Evolutionary conservation across 1,140 invertebrate species (phyloP), one percentile per base, ranked within the genome.

Genomic region (Pogonomyrmex californicus): DNA sequence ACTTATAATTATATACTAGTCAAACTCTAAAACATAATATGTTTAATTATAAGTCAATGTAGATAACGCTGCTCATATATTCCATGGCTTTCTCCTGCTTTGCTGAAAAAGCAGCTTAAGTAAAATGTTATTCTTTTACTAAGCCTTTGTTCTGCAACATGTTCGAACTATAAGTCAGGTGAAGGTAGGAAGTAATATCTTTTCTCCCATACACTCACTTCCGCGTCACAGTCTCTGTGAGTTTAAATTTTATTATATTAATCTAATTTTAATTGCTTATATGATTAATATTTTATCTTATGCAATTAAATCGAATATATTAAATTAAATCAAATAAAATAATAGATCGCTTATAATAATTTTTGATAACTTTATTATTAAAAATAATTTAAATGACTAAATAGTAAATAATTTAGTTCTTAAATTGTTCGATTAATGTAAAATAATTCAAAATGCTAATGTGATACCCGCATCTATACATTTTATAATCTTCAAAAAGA

Each of bases 51-150:
- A 56, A 73, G 4, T 75, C n/a, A 54, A 56, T 41, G 2, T 4
- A 66, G n/a, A 4, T 23, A 75, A 23, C 30, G 4, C 17, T 10
- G 30, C 9, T 86, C 9, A 17, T 88, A 9, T 23, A 44, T 77
- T 90, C 88, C 78, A 17, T 60, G 38, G 79, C 87, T 91, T 88
- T 90, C 86, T 90, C 88, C 36, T 5, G 49, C 2, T 63, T 78
- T 17, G 41, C 14, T 44, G 12, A 71, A 62, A 41, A 89, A 88
- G 41, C 4, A 49, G 14, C 36, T 44, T 44, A 49, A 6, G 63
- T 49, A 68, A 63, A 54, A 49, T 76, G 4, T 33, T 5, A n/a
- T 47, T 66, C 30, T 85, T 76, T 88, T 82, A 47, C 58, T 33
- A 14, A 23, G 17, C 10, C 33, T 58, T 65, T 65, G 44, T 73